phyloP scores from a whole-genome alignment of 2,888 invertebrate species.

The Automeris io region DNA sequence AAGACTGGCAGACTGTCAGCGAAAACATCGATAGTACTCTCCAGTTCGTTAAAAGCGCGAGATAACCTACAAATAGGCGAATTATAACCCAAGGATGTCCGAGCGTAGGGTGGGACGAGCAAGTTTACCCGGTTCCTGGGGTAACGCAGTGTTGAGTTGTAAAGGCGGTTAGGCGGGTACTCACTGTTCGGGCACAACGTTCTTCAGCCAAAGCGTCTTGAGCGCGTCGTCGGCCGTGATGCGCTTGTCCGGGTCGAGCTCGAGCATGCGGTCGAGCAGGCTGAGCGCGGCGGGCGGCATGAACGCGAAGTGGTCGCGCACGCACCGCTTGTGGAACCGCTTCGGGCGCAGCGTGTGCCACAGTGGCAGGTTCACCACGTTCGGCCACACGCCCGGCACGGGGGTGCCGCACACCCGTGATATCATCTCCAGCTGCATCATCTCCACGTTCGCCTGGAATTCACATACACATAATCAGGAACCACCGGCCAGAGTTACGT shows the following conservation, averaged over 20 bases:
- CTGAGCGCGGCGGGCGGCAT: conserved; percentile 93
- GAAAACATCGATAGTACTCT: too few relatives aligned
- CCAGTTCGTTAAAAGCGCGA: too few relatives aligned
- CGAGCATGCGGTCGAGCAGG: conserved; percentile 96
- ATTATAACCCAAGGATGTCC: too few relatives aligned
- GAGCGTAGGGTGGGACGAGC: too few relatives aligned
- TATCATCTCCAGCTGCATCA: conserved; percentile 96
- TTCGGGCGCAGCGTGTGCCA: conserved; percentile 95
- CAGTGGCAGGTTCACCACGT: conserved; percentile 93
- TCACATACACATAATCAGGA: neutral
- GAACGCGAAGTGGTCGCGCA: conserved; percentile 95
- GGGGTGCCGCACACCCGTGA: conserved; percentile 97
- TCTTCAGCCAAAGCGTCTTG: conserved; percentile 93
- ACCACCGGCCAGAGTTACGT: neutral
- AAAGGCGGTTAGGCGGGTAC: too few relatives aligned
- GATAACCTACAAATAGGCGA: too few relatives aligned
- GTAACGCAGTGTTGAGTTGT: too few relatives aligned
- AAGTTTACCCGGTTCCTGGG: too few relatives aligned
- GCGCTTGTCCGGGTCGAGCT: conserved; percentile 94
- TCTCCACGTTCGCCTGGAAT: conserved; percentile 90
- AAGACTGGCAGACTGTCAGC: too few relatives aligned
- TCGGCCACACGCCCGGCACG: conserved; percentile 97
- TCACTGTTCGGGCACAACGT: conserved; percentile 93
- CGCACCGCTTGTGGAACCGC: conserved; percentile 89
- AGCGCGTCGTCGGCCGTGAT: conserved; percentile 97